Base-by-base conservation (phyloP, 1,140 invertebrate species). In the Drosophila pseudoobscura region DNA sequence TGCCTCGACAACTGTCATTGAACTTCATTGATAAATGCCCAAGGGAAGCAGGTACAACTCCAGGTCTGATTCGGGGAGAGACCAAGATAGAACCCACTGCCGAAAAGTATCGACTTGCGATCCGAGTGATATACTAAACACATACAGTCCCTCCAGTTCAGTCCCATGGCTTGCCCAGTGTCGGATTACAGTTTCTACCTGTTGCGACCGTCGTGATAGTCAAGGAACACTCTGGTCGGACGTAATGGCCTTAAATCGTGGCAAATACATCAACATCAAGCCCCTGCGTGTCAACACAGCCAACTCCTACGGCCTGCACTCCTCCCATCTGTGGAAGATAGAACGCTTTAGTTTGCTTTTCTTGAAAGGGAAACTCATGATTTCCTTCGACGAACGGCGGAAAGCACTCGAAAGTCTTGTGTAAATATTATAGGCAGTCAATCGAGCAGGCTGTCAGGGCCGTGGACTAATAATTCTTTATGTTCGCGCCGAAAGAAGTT, bases 11-110 rank as follows among this genome's bases (percentile, higher is more conserved):
- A 82, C 82, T 87, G 82, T 87, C 83, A 88, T 87, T 87, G 82
- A 87, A 87, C 82, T 87, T 87, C 83, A 87, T 88, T 87, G 82
- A 87, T 88, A 82, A 87, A 87, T 82, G 51, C 20, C 31, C 15
- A 29, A 17, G 15, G n/a, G 22, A 54, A 62, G 58, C 62, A 54
- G 9, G 9, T 9, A 9, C 31, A 9, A 11, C 35, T 13, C 0
- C 35, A 11, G 35, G 11, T 11, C 11, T 13, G 35, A 3, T 39
- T 5, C 11, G 35, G 35, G 3, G 31, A 11, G 31, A 11, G 31
- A 35, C 31, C 31, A 20, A 26, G 24, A 26, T 4, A 5, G 24
- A 62, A 52, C 24, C 11, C 61, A 39, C 47, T 59, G 24, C 57
- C 29, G 50, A 45, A 80, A 73, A 64, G 63, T 76, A 85, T 80